Base-by-base conservation (phyloP, 2,888 invertebrate genomes). In the Athrips mouffetella region DNA sequence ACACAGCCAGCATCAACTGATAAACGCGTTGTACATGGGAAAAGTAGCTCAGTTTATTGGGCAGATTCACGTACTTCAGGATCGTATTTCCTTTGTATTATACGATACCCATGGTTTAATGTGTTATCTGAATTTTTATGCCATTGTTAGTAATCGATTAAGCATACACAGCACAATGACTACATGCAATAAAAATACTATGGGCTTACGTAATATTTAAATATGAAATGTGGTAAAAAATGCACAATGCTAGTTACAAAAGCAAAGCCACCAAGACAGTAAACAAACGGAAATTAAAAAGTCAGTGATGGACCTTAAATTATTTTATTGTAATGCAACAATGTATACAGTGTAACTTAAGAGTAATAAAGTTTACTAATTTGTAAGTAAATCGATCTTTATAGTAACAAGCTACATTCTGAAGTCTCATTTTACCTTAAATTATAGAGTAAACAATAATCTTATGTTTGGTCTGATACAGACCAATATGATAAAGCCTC, bases 401-500 rank as follows among this genome's bases (percentile, higher is more conserved):
- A 16, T 23, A 16, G 31, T 30, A 48, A 51, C 15, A 50, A 47
- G 35, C 31, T 47, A 47, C 13, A 42, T n/a, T n/a, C 18, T 16
- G 16, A 46, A 37, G 29, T 39, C 37, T 49, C 48, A 51, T 47
- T 45, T 51, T 33, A 45, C 23, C 33, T 45, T 31, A 27, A 45
- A 45, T 33, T 45, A 31, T 31, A 41, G 18, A 48, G 21, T 46
- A 46, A 45, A 45, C 25, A 54, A 44, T 44, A 52, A 52, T 42
- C 45, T 41, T 52, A 55, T 41, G 54, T 65, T 68, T 75, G 78
- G 74, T 86, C 86, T 86, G 86, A 86, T 86, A 81, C 86, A 87
- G 86, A 86, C 76, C 83, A 81, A 65, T 45, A 54, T 59, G 49
- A n/a, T 67, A 62, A 65, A 77, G 80, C 79, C 82, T 82, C 80